phyloP scores from a whole-genome alignment of 2,113 vertebrate species.

The Campylomormyrus tamandua region DNA sequence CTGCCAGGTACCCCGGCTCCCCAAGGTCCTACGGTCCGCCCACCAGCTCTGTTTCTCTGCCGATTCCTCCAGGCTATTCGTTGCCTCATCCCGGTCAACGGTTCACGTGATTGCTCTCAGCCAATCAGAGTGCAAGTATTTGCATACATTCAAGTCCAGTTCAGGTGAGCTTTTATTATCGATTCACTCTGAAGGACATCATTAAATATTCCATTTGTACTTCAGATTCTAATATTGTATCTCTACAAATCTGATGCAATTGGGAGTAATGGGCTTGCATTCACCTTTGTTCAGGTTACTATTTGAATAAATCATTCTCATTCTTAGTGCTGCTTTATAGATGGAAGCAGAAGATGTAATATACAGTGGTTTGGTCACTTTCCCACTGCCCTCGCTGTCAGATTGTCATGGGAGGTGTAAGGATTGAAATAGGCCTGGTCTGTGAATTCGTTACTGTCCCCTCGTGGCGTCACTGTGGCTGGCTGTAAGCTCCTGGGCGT shows the following conservation, averaged over 20 bases:
- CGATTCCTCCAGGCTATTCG: slow-evolving; percentile 72
- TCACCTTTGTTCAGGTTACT: neutral
- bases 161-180: slow-evolving; percentile 58
- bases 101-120: slow-evolving; percentile 63
- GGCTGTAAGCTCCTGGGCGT: neutral
- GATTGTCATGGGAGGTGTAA: neutral
- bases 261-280: neutral
- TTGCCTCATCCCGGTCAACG: slow-evolving; percentile 60
- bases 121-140: slow-evolving; percentile 59
- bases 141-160: slow-evolving; percentile 62
- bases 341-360: neutral
- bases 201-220: neutral
- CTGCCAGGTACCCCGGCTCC: slow-evolving; percentile 68
- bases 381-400: neutral
- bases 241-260: neutral
- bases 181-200: neutral
- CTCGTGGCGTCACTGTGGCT: neutral
- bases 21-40: slow-evolving; percentile 61
- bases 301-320: neutral
- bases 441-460: neutral
- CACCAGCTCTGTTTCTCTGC: slow-evolving; percentile 80
- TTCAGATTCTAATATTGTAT: neutral
- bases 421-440: neutral
- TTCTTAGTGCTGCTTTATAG: neutral
- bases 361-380: neutral